Conservation (phyloP, 2,797 vertebrate species). For the Miichthys miiuy region DNA sequence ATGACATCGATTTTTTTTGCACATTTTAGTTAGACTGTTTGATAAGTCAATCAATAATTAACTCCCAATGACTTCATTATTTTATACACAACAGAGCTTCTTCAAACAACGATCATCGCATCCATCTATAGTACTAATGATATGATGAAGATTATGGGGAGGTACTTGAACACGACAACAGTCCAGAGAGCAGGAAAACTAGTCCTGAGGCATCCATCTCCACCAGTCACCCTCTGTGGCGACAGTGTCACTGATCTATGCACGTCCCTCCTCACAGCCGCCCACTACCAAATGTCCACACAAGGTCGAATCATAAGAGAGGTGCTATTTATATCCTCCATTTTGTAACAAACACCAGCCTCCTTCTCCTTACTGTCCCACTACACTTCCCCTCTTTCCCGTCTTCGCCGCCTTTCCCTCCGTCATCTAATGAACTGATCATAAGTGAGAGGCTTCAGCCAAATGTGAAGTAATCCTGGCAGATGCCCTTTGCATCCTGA, state of each 20-base stretch:
- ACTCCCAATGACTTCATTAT: conserved; percentile 6
- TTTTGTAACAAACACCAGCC: conserved; percentile 46
- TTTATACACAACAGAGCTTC: background rate
- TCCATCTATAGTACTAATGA: background rate
- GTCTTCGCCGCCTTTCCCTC: background rate
- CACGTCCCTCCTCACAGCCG: conserved; percentile 42
- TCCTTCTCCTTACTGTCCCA: conserved; percentile 11
- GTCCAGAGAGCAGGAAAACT: conserved; percentile 19
- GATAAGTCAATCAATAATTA: conserved; percentile 48
- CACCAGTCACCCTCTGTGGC: conserved; percentile 24
- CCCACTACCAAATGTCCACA: conserved; percentile 54
- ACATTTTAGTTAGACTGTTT: no score
- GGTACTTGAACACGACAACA: background rate
- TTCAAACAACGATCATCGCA: conserved; percentile 16
- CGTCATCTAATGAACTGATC: conserved; percentile 40
- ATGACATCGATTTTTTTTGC: no score
- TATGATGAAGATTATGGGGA: conserved; percentile 14
- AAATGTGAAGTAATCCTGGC: conserved; percentile 37
- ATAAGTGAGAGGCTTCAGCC: conserved; percentile 30
- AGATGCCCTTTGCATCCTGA: conserved; percentile 55
- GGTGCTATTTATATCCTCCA: conserved; percentile 64
- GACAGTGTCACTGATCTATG: conserved; percentile 55
- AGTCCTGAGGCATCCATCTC: conserved; percentile 44
- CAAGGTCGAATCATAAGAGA: conserved; percentile 74
- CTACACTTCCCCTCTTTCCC: background rate